Percentiles rank a stretch among this genome's conserved stretches.
Evolutionary conservation across 2,888 invertebrate species (phyloP).

Genomic region (Leucania comma): DNA sequence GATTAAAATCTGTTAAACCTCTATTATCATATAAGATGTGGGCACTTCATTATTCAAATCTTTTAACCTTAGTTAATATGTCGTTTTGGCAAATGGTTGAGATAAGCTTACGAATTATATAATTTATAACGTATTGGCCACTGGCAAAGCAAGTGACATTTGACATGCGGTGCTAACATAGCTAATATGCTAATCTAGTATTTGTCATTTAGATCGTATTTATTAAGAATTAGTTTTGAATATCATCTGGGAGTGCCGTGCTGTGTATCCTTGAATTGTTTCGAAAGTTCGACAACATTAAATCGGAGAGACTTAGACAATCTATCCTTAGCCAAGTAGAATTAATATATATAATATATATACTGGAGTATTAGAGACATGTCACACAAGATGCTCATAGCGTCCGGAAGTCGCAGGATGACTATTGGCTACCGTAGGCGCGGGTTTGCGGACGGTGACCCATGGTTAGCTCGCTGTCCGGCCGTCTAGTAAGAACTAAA

Average conservation of each 20-base stretch:
- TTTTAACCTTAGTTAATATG: slow-evolving; percentile 30
- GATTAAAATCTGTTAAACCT: slow-evolving; percentile 20
- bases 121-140: slow-evolving; percentile 43
- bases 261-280: slow-evolving; percentile 22
- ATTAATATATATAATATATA: not conserved
- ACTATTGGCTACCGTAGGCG: too few relatives aligned
- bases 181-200: slow-evolving; percentile 58
- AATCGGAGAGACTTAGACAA: not conserved
- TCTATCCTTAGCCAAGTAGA: not conserved
- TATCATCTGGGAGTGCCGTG: slow-evolving; percentile 43
- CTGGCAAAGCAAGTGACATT: slow-evolving; percentile 56
- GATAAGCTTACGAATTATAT: slow-evolving; percentile 46
- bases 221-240: slow-evolving; percentile 28
- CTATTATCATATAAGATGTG: not conserved
- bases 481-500: too few relatives aligned
- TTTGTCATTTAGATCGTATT: slow-evolving; percentile 46
- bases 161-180: slow-evolving; percentile 17
- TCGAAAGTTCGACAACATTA: slow-evolving; percentile 20
- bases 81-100: slow-evolving; percentile 30
- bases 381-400: too few relatives aligned
- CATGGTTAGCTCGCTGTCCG: too few relatives aligned
- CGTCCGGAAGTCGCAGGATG: too few relatives aligned
- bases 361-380: too few relatives aligned
- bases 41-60: slow-evolving; percentile 29
- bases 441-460: too few relatives aligned